phyloP scores from a whole-genome alignment of 2,888 invertebrate species.

The Yponomeuta cagnagella region DNA sequence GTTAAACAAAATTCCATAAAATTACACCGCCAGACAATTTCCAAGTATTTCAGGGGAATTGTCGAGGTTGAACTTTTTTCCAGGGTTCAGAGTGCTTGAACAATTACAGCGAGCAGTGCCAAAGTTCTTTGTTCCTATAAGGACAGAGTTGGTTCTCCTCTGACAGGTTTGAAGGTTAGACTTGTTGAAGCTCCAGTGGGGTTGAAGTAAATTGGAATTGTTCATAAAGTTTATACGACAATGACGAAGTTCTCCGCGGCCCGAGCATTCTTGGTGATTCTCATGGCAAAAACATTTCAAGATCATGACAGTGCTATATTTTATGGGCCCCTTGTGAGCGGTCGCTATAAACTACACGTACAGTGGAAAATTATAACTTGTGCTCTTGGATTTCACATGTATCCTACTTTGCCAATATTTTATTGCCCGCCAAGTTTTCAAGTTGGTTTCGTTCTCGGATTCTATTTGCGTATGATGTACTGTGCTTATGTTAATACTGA shows the following conservation, averaged over 20 bases:
- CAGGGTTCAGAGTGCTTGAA: slow-evolving; percentile 6
- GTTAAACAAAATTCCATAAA: slow-evolving; percentile 10
- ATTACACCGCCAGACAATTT: slow-evolving; percentile 2
- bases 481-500: no score
- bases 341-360: background rate
- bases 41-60: slow-evolving; percentile 4
- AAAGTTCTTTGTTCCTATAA: background rate
- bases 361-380: no score
- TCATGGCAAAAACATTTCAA: background rate
- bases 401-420: no score
- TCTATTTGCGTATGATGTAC: no score
- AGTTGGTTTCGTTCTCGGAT: no score
- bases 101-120: background rate
- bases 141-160: background rate
- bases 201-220: slow-evolving; percentile 42
- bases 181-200: background rate
- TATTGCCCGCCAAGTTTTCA: no score
- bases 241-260: slow-evolving; percentile 28
- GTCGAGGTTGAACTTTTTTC: slow-evolving; percentile 2
- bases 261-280: slow-evolving; percentile 22
- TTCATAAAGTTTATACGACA: slow-evolving; percentile 33
- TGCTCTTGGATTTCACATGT: no score
- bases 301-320: background rate
- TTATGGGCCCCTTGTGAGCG: background rate
- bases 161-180: background rate